phyloP scores from a whole-genome alignment of 2,113 vertebrate genomes.

The Procavia capensis region DNA sequence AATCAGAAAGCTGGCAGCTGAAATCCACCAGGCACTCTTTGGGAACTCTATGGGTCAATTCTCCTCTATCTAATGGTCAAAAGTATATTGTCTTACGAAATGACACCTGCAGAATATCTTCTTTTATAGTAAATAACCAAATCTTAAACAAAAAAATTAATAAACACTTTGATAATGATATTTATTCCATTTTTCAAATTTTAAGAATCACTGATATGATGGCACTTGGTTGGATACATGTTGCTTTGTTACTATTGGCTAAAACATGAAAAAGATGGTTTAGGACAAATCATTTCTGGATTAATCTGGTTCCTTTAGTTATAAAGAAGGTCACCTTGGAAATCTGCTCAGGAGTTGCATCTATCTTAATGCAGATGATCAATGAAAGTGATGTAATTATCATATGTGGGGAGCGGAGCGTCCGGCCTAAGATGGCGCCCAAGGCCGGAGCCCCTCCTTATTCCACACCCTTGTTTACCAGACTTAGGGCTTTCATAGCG shows the following conservation, averaged over 20 bases:
- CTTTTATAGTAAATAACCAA: slow-evolving; percentile 59
- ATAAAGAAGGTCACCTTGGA: slow-evolving; percentile 61
- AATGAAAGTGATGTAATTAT: slow-evolving; percentile 44
- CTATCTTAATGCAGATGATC: slow-evolving; percentile 45
- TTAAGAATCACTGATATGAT: slow-evolving; percentile 7
- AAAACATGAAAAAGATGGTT: slow-evolving; percentile 3
- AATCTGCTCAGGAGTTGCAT: slow-evolving; percentile 54
- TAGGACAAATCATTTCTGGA: slow-evolving; percentile 34
- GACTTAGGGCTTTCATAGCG: no score
- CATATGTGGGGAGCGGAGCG: no score
- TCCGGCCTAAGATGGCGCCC: no score
- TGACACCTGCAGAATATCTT: slow-evolving; percentile 63
- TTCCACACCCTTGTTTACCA: no score
- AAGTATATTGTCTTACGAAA: slow-evolving; percentile 60
- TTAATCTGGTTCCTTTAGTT: slow-evolving; percentile 58
- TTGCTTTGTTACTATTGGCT: slow-evolving; percentile 9
- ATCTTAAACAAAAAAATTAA: slow-evolving; percentile 51
- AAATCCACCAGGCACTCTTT: no score
- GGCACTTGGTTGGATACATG: not conserved
- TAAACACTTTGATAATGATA: slow-evolving; percentile 48
- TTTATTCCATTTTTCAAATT: slow-evolving; percentile 1
- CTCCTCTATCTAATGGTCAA: no score
- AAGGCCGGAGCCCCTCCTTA: no score
- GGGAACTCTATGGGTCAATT: no score
- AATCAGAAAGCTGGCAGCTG: no score